phyloP scores from a whole-genome alignment of 1,140 invertebrate species.

The Yoshiicerus persimilis region DNA sequence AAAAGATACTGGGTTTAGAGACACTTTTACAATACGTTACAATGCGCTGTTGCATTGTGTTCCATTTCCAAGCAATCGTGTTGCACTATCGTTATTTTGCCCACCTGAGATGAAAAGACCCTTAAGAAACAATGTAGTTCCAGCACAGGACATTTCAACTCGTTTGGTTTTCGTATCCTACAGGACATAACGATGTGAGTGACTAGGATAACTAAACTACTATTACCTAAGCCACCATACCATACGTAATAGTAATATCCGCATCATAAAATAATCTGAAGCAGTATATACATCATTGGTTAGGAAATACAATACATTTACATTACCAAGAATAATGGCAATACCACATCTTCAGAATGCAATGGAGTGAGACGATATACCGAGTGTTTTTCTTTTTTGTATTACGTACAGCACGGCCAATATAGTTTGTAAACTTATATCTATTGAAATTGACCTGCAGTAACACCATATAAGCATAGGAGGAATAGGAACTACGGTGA shows the following conservation, averaged over 20 bases:
- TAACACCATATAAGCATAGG: neutral
- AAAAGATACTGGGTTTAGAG: neutral
- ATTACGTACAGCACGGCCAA: no score
- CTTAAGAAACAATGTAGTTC: neutral
- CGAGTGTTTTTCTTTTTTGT: no score
- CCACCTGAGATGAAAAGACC: constrained; percentile 13
- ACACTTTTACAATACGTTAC: neutral
- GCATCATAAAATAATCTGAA: no score
- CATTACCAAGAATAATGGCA: neutral
- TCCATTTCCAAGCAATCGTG: neutral
- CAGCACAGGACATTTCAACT: neutral
- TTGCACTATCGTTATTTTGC: neutral
- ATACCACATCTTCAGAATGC: neutral
- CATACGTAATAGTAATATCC: neutral
- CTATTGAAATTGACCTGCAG: neutral
- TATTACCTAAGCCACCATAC: neutral
- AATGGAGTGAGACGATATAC: no score
- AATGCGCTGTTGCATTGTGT: neutral
- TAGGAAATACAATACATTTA: neutral
- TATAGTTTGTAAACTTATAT: neutral
- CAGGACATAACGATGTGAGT: neutral
- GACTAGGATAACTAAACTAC: neutral
- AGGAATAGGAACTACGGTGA: neutral
- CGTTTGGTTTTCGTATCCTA: neutral
- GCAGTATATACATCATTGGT: neutral